Base-by-base conservation (phyloP, 2,888 invertebrate species). In the Perizoma flavofasciatum region DNA sequence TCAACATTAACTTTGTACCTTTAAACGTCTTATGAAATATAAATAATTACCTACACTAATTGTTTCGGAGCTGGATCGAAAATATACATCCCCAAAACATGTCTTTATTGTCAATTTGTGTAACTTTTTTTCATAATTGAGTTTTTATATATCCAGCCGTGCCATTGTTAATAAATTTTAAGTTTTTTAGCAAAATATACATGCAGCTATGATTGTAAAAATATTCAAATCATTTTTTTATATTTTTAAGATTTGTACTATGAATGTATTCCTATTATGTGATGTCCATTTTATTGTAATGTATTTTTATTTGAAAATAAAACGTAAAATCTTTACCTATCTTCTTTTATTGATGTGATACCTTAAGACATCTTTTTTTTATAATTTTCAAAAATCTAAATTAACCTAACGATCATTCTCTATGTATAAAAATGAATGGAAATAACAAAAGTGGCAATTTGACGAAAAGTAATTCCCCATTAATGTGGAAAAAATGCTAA, bases 301-400 rank as follows among this genome's bases (percentile, higher is more conserved):
- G 68, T 82, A 75, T 76, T 78, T 79, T 77, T 78, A 77, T 79
- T 81, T 83, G 74, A 57, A 80, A 80, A 84, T 80, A 83, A 83
- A 83, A 70, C 61, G 56, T 50, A 49, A 74, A 70, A 67, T 58
- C 49, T 49, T 44, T 40, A 37, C 5, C 1, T 40, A 7, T 35
- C 22, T 49, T 35, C 22, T 49, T 51, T 54, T 33, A 50, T 34
- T 34, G 9, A 46, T 22, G 22, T 22, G 1, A 22, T 22, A n/a
- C 8, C 6, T 40, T 10, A 5, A 10, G 4, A 4, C 22, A 43
- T n/a, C n/a, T n/a, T n/a, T n/a, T n/a, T n/a, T n/a, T n/a, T n/a
- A n/a, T n/a, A n/a, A n/a, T n/a, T n/a, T n/a, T n/a, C n/a, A n/a
- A n/a, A n/a, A n/a, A n/a, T n/a, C n/a, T n/a, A n/a, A n/a, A n/a